Evolutionary conservation across 2,113 vertebrate species (phyloP).

Genomic region (Ondatra zibethicus): DNA sequence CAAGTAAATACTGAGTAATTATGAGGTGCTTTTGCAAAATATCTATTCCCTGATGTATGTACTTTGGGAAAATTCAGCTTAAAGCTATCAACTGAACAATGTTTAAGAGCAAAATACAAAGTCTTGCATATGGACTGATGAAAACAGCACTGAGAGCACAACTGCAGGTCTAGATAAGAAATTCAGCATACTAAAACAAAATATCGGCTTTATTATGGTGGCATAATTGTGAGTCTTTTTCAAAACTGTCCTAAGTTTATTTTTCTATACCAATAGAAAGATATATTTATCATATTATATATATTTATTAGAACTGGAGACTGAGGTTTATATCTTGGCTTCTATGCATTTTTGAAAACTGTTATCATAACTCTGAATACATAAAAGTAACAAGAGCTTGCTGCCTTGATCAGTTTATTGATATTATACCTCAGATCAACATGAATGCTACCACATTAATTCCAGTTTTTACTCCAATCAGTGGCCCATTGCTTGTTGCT

Average conservation of each 20-base stretch:
- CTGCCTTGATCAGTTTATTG: background rate
- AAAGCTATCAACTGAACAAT: background rate
- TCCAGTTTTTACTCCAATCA: slow-evolving; percentile 5
- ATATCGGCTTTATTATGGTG: background rate
- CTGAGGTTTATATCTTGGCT: background rate
- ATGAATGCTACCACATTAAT: background rate
- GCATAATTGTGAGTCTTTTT: background rate
- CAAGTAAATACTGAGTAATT: background rate
- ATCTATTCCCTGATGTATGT: background rate
- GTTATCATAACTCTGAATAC: background rate
- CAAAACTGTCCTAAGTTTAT: background rate
- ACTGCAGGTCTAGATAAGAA: background rate
- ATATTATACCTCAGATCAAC: background rate
- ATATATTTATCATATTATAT: background rate
- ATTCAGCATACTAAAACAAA: background rate
- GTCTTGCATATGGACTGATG: background rate
- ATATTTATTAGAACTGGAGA: background rate
- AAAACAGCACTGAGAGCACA: background rate
- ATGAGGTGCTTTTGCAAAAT: background rate
- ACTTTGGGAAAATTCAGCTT: background rate
- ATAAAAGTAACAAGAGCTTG: background rate
- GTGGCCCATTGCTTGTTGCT: background rate
- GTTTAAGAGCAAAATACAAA: background rate
- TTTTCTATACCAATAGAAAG: background rate
- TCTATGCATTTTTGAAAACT: slow-evolving; percentile 16